Evolutionary conservation across 2,113 vertebrate species (phyloP).

Genomic region (Pelodiscus sinensis): DNA sequence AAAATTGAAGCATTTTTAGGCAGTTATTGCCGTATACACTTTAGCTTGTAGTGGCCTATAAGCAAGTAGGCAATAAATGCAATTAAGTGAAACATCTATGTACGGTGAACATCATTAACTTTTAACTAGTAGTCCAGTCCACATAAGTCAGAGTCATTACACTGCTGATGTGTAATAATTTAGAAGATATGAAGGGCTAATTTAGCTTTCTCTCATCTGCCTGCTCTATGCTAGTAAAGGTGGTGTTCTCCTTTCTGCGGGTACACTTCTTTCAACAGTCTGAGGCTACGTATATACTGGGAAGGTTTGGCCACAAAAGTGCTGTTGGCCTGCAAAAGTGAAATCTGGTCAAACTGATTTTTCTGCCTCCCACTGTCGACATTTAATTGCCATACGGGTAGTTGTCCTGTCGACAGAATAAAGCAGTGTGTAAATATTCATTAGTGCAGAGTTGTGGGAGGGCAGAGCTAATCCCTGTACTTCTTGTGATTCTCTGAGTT

Average conservation of each 20-base stretch:
- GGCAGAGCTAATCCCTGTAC: too few species aligned
- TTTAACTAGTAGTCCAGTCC: neutral
- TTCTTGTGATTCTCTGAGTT: too few species aligned
- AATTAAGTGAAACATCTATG: neutral
- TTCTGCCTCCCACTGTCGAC: too few species aligned
- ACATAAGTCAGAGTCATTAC: neutral
- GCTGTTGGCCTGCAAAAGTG: too few species aligned
- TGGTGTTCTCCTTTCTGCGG: neutral
- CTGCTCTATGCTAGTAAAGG: neutral
- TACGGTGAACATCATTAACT: rapidly evolving
- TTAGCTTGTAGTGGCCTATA: rapidly evolving
- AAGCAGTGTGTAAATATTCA: too few species aligned
- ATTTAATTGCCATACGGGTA: too few species aligned
- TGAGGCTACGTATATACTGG: too few species aligned
- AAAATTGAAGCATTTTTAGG: neutral
- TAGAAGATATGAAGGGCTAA: neutral
- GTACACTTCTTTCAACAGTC: rapidly evolving
- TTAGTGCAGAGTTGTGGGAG: too few species aligned
- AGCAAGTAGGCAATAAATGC: rapidly evolving
- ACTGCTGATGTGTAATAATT: neutral
- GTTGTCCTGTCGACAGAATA: too few species aligned
- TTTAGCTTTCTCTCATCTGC: neutral
- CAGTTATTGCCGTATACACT: neutral
- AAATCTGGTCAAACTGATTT: too few species aligned
- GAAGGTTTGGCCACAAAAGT: too few species aligned